Evolutionary conservation across 2,797 vertebrate species (phyloP), one percentile per base, ranked within the genome.

Genomic region (Centroberyx gerrardi): DNA sequence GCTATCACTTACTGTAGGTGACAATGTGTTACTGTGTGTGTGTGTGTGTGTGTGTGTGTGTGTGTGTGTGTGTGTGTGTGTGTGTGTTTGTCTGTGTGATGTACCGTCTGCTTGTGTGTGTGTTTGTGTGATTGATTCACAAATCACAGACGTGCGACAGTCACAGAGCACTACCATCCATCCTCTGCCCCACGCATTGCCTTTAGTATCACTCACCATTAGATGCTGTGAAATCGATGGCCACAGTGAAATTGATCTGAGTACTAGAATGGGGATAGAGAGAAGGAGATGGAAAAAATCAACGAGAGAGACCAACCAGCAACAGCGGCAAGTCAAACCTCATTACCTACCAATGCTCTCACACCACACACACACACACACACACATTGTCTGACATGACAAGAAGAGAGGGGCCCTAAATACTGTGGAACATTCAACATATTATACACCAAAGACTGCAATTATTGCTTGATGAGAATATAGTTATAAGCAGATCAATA

Each of bases 161-260:
- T 80, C 56, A 84, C 83, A 90, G 59, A 85, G 66, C 70, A 79
- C 67, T 31, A 18, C 59, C 40, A 84, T 87, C 62, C 82, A 63
- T 86, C 73, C 46, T 69, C 49, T 2, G n/a, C 33, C 15, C 36
- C 56, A 72, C 53, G 74, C 70, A 60, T 78, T 65, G 59, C 44
- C 36, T 27, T 63, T 49, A 65, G 83, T 76, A 91, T 90, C 82
- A 94, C 96, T 97, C 95, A 99, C 98, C 98, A 63, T 99, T 99
- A 89, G 98, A 99, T 2, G 98, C 98, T 0, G 98, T 99, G 94
- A 99, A 99, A 93, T 99, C 98, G 0, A 99, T 99, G 91, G 97
- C 98, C 90, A 99, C 98, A 0, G 98, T 99, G 93, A 99, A 99
- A 95, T 97, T 98, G 94, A 99, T 97, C 92, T 99, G 98, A 4